Percentiles rank a stretch among this genome's conserved stretches.
Evolutionary conservation across 2,113 vertebrate species (phyloP).

Genomic region (Prietella phreatophila): DNA sequence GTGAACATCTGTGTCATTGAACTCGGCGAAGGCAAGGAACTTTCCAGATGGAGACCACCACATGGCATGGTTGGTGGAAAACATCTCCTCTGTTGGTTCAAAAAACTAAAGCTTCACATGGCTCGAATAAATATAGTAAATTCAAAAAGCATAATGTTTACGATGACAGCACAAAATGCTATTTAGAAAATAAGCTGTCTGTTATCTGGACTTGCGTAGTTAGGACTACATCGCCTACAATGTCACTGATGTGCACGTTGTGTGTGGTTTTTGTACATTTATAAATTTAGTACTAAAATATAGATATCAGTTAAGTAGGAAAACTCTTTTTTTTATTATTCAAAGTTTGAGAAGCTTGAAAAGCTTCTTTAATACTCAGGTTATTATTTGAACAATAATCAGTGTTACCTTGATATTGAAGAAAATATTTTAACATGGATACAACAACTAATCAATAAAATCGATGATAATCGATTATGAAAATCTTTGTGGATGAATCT

Average conservation of each 20-base stretch:
- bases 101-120: neutral
- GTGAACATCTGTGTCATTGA: conserved; percentile 87
- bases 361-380: neutral
- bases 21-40: conserved; percentile 83
- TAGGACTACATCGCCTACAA: too few relatives aligned
- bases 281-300: neutral
- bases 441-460: neutral
- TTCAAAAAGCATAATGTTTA: neutral
- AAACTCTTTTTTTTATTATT: neutral
- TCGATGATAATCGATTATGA: too few relatives aligned
- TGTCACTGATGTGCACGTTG: too few relatives aligned
- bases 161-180: neutral
- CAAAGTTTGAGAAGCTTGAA: neutral
- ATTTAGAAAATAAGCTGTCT: neutral
- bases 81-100: conserved; percentile 89
- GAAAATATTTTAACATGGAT: neutral
- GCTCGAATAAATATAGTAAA: neutral
- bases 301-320: neutral
- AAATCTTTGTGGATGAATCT: too few relatives aligned
- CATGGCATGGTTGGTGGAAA: conserved; percentile 81
- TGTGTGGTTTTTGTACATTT: too few relatives aligned
- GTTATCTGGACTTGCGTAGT: neutral
- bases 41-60: conserved; percentile 93
- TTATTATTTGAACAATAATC: neutral
- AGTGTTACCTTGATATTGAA: neutral